Evolutionary conservation across 2,113 vertebrate genomes (phyloP).

Genomic region (Lethenteron camtschaticum): DNA sequence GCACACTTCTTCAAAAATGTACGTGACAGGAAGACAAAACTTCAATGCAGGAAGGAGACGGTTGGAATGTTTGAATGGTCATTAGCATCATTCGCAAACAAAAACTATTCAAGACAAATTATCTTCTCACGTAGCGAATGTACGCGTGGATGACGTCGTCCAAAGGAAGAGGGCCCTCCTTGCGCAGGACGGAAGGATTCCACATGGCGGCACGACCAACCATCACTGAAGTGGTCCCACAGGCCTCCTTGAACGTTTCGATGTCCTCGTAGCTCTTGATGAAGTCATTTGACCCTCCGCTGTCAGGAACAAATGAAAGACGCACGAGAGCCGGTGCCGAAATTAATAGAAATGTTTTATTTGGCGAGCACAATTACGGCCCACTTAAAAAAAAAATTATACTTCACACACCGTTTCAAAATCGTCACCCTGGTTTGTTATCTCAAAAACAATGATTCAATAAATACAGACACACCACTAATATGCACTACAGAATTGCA

Average conservation of each 20-base stretch:
- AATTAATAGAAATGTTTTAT: not conserved
- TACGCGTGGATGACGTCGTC: conserved; percentile 66
- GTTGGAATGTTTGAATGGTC: not conserved
- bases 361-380: not conserved
- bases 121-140: conserved; percentile 49
- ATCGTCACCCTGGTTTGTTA: too few relatives aligned
- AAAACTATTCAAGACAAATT: not conserved
- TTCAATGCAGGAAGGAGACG: not conserved
- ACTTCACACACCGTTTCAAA: too few relatives aligned
- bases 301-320: conserved; percentile 18
- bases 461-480: too few relatives aligned
- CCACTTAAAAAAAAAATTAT: not conserved
- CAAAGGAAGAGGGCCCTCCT: conserved; percentile 35
- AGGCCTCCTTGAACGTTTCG: conserved; percentile 33
- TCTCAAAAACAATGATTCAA: too few relatives aligned
- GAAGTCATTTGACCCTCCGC: conserved; percentile 71
- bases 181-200: conserved; percentile 69
- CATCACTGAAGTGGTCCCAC: conserved; percentile 65
- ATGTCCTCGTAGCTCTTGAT: conserved; percentile 48
- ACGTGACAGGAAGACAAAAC: not conserved
- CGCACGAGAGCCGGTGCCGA: not conserved
- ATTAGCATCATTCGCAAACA: not conserved
- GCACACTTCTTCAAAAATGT: not conserved
- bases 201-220: conserved; percentile 85
- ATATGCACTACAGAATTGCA: too few relatives aligned